Base-by-base conservation (phyloP, 1,140 invertebrate species). In the Xylocopa sonorina region DNA sequence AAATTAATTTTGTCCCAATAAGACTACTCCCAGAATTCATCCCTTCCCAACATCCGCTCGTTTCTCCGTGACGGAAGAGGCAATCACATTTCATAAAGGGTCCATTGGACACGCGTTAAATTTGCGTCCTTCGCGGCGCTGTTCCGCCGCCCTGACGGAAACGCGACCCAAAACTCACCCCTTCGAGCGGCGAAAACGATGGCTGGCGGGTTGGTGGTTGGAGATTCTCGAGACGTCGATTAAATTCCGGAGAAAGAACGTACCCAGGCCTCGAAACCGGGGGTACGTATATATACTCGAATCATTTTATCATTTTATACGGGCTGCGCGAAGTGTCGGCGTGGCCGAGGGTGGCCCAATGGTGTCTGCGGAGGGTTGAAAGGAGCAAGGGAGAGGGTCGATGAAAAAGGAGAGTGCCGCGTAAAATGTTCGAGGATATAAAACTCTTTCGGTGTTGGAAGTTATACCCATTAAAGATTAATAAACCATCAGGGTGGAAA, bases 391-490 rank as follows among this genome's bases (percentile, higher is more conserved):
- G 55, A 67, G 57, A 53, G 76, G 58, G 53, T 63, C 77, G 73
- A 84, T 84, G 82, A 83, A 79, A 82, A 82, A 86, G 77, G 78
- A 85, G 63, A 85, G 80, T 57, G 77, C 64, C 73, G 78, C 71
- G 82, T 87, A 83, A 89, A 90, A 85, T 87, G 87, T 89, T 91
- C 43, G 64, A 78, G 75, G 83, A 87, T 87, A 88, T 89, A 90
- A 91, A 91, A 90, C 82, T 89, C 86, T 89, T 90, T 88, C 83
- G 81, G 79, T 86, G 88, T 90, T 89, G 80, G 80, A 89, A 91
- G 89, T 90, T 90, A 89, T 88, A 88, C 78, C 87, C 87, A 88
- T 91, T 88, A 89, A 91, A 90, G 86, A 91, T 91, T 91, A 90
- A 91, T 91, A 90, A 91, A 88, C 84, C 87, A 89, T 90, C 86